These are phyloP conservation scores for Hemithea aestivaria DNA, from an alignment of 2,888 invertebrate species.

Conservation along the genomic window DNA sequence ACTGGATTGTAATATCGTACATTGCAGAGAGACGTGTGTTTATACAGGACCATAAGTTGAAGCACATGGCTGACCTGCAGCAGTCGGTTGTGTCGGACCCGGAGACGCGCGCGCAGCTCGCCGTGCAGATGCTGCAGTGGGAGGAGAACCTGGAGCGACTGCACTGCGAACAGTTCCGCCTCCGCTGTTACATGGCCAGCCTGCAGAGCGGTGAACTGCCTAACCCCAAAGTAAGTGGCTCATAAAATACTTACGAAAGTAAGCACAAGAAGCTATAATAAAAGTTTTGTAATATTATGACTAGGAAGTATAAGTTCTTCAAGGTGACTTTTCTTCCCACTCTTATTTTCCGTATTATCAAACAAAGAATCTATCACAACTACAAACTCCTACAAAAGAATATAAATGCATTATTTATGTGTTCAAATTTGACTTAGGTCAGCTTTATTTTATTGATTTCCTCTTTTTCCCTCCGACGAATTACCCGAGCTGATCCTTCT, in stretches of 20 bases:
- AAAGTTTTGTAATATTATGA: no score
- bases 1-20: no score
- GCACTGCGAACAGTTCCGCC: slow-evolving; percentile 97
- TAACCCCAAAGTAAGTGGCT: slow-evolving; percentile 91
- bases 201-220: slow-evolving; percentile 97
- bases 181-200: slow-evolving; percentile 98
- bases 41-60: slow-evolving; percentile 94
- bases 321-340: background rate
- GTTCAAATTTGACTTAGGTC: slow-evolving; percentile 16
- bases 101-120: slow-evolving; percentile 94
- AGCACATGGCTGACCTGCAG: slow-evolving; percentile 99
- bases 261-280: no score
- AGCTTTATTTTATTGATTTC: slow-evolving; percentile 23
- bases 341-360: background rate
- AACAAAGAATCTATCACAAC: background rate
- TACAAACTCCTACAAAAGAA: background rate
- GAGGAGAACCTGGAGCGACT: slow-evolving; percentile 97
- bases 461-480: slow-evolving; percentile 19
- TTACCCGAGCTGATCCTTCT: slow-evolving; percentile 12
- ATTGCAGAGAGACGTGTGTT: slow-evolving; percentile 5
- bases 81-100: slow-evolving; percentile 97
- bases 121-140: slow-evolving; percentile 96
- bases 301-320: slow-evolving; percentile 1
- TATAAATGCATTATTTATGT: slow-evolving; percentile 14
- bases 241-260: no score